Evolutionary conservation across 2,888 invertebrate genomes (phyloP), one percentile per base, ranked within the genome.

Genomic region (Hirtodrosophila alboralis): DNA sequence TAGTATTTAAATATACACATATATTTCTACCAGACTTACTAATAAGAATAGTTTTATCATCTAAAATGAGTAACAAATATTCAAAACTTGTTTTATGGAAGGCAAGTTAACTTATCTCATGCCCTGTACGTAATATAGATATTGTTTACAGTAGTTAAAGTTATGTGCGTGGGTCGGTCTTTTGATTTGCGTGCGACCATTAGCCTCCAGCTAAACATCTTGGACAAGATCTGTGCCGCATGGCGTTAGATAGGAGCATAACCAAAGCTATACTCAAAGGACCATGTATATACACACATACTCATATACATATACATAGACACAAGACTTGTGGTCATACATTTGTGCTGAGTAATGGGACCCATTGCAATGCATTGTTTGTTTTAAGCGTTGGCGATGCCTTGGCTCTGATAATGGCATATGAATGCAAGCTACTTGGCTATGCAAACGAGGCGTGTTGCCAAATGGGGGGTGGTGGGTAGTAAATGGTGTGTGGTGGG

Each of bases 361-460:
- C 36, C 67, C 79, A 79, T 79, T 85, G 75, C 68, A 53, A 52
- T 34, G 64, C 79, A 79, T 79, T 79, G 79, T 79, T 79, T 79
- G 85, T 72, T 83, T 66, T 85, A 75, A 83, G 85, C 75, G 58
- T 31, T 56, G 54, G 63, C 79, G 85, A 85, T 79, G 83, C 83
- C 79, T 85, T 78, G 72, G 65, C 79, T 51, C 64, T 60, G 79
- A 79, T 79, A 79, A 72, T 71, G 65, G 79, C 79, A 78, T 75
- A 75, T 79, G 79, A 81, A 85, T 83, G 79, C 83, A 68, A 58
- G 68, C 75, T 75, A 75, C 75, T 79, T 78, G 75, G 62, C 51
- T 78, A 85, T 85, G 79, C 83, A 83, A 85, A 84, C 70, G 57
- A 74, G 70, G 51, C 49, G 58, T 43, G 49, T 27, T 53, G 56